Conservation (phyloP, 1,140 invertebrate species). For the Drosophila sproati region DNA sequence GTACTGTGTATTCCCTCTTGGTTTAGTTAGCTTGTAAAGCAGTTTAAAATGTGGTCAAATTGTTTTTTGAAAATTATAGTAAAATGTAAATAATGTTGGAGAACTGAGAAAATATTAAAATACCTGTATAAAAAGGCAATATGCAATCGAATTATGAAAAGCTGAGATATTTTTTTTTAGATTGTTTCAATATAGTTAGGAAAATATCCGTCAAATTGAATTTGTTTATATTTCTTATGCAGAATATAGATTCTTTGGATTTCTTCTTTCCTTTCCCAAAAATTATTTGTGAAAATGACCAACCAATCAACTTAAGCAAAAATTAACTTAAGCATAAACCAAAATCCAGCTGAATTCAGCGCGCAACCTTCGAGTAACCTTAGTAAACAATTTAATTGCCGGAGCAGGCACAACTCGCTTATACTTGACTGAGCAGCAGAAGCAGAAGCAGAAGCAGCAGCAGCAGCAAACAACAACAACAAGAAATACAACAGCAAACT, state of each 20-base stretch:
- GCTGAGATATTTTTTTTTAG: too few species aligned
- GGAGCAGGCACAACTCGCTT: conserved; percentile 56
- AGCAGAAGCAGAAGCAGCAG: not conserved
- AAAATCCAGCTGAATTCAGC: conserved; percentile 29
- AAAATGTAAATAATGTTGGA: too few species aligned
- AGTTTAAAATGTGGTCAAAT: not conserved
- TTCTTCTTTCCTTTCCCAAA: too few species aligned
- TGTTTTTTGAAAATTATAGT: not conserved
- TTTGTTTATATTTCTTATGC: too few species aligned
- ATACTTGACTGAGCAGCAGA: conserved; percentile 44
- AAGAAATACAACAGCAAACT: conserved; percentile 19
- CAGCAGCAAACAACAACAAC: conserved; percentile 6
- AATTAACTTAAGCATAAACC: conserved; percentile 21
- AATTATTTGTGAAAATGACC: too few species aligned
- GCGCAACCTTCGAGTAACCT: conserved; percentile 47
- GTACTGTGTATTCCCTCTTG: not conserved
- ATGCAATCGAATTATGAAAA: too few species aligned
- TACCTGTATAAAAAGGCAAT: too few species aligned
- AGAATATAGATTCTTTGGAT: too few species aligned
- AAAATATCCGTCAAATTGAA: too few species aligned
- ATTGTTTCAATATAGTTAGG: too few species aligned
- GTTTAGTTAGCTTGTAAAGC: too few species aligned
- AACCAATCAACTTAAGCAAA: conserved; percentile 15
- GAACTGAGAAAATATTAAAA: too few species aligned
- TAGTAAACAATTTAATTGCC: conserved; percentile 56